Evolutionary conservation across 1,140 invertebrate species (phyloP).

Genomic region (Spodoptera litura): DNA sequence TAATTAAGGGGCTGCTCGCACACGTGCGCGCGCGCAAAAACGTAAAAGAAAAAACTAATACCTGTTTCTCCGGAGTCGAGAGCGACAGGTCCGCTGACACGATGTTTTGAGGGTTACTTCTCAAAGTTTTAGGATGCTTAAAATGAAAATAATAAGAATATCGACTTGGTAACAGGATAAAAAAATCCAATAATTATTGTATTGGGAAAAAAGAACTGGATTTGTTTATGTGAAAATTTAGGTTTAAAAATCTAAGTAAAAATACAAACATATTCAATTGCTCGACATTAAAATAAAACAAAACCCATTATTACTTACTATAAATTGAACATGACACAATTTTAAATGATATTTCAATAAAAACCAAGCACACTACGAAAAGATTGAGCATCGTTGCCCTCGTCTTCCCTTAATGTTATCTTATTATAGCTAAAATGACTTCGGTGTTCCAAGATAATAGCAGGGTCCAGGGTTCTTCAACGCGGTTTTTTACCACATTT

Average conservation of each 20-base stretch:
- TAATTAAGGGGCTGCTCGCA: conserved; percentile 82
- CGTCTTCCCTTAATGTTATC: conserved; percentile 84
- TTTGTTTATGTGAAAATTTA: too few relatives aligned
- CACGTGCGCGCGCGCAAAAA: conserved; percentile 82
- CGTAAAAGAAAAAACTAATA: conserved; percentile 79
- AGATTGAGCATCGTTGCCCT: conserved; percentile 66
- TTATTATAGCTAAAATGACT: conserved; percentile 86
- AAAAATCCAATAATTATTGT: too few relatives aligned
- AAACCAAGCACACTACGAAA: conserved; percentile 23
- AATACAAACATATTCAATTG: too few relatives aligned
- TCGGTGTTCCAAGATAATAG: conserved; percentile 85
- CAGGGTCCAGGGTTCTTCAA: conserved; percentile 70
- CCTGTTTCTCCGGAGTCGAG: conserved; percentile 73
- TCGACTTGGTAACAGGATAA: too few relatives aligned
- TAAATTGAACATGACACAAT: too few relatives aligned
- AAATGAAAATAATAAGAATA: background rate
- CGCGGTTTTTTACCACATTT: conserved; percentile 79
- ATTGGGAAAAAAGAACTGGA: too few relatives aligned
- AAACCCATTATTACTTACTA: too few relatives aligned
- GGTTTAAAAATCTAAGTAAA: too few relatives aligned
- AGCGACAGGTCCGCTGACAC: conserved; percentile 83
- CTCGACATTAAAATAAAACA: too few relatives aligned
- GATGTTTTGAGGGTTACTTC: conserved; percentile 62
- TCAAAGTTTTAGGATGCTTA: conserved; percentile 63
- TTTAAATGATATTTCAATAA: background rate